Evolutionary conservation across 1,140 invertebrate genomes (phyloP), one percentile per base, ranked within the genome.

Genomic region (Tetragonula clypearis): DNA sequence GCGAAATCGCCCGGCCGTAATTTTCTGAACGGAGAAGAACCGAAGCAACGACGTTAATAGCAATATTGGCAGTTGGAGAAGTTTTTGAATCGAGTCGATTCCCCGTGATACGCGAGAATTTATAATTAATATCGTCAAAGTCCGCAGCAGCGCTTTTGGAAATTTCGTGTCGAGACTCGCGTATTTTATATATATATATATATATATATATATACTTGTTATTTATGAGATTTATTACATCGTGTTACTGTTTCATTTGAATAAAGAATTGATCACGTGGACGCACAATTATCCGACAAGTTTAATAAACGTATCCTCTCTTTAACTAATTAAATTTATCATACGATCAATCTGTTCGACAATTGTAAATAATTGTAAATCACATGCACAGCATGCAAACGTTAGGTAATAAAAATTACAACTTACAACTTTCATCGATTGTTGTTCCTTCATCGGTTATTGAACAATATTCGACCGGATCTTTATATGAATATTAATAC

Each of bases 81-180:
- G 21, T 75, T 55, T 55, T 49, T 19, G 58, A 23, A 75, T 66
- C 14, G 41, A 19, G 19, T 15, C 71, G 21, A 4, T 82, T 66
- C 75, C 56, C 19, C 0, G 49, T 19, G 3, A 19, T 19, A 19
- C 17, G 9, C 0, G 21, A 3, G n/a, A 68, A 69, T 26, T 41
- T 30, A 62, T 19, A 35, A 58, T 80, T 26, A 15, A 21, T 72
- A 35, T 58, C 71, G 71, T 80, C 58, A 71, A 71, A 80, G 58
- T 71, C 30, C 78, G 30, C 8, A 53, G 55, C 15, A 41, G 41
- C 41, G 41, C 6, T 49, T 49, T 8, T 6, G 8, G 41, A 8
- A 49, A 49, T 58, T 8, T 41, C 11, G n/a, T 6, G 66, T n/a
- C 21, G 62, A 23, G 8, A n/a, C 53, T 14, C 19, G 26, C 17